Conservation (phyloP, 1,140 invertebrate genomes). For the Hycleus cichorii region DNA sequence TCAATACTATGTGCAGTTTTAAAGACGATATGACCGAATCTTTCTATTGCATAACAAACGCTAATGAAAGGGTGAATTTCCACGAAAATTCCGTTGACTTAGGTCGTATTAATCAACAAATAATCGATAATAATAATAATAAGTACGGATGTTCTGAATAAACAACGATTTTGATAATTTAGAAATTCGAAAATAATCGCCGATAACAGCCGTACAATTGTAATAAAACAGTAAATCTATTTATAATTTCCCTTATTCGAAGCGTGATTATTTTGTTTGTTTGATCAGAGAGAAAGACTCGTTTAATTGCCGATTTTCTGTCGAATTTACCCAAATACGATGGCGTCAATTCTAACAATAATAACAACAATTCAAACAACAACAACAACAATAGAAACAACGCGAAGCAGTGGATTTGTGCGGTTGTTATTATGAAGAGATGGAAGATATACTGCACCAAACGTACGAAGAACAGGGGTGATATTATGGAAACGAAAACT, state of each 20-base stretch:
- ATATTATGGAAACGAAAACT: constrained; percentile 19
- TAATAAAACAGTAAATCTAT: neutral
- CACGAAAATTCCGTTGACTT: constrained; percentile 3
- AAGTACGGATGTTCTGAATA: neutral
- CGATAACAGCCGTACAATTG: constrained; percentile 1
- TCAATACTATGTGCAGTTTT: constrained; percentile 24
- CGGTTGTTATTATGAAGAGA: constrained; percentile 35
- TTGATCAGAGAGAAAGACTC: too few relatives aligned
- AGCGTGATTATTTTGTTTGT: too few relatives aligned
- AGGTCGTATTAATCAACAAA: neutral
- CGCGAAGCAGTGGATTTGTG: too few relatives aligned
- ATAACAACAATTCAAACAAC: too few relatives aligned
- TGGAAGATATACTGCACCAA: constrained; percentile 39
- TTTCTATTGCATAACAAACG: constrained; percentile 7
- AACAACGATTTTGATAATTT: too few relatives aligned
- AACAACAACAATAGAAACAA: too few relatives aligned
- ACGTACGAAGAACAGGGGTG: constrained; percentile 37
- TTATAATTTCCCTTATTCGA: too few relatives aligned
- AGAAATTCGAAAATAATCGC: constrained; percentile 1
- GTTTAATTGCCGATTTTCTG: too few relatives aligned
- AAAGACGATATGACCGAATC: constrained; percentile 26
- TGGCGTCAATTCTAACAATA: too few relatives aligned
- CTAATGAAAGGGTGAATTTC: neutral
- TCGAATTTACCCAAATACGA: too few relatives aligned
- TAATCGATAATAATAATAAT: neutral